Base-by-base conservation (phyloP, 2,113 vertebrate species). In the Alligator mississippiensis region DNA sequence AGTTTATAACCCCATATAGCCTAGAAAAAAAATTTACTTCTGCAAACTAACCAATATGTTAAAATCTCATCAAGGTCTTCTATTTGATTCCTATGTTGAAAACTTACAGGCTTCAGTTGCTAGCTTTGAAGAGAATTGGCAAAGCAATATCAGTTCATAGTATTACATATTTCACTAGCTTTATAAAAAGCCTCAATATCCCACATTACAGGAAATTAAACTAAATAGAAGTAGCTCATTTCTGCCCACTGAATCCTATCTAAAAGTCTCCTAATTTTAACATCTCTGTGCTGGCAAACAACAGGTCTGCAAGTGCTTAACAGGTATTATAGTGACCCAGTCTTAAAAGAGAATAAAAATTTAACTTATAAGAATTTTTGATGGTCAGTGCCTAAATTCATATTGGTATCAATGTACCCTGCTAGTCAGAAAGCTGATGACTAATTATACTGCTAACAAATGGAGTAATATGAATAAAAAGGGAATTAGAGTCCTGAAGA, bases 241-340 rank as follows among this genome's bases (percentile, higher is more conserved):
- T 95, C 62, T 61, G 30, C 74, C 78, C 80, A 38, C 13, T 3
- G 3, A 85, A 38, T 63, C 91, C 61, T 11, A 90, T 83, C 77
- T 84, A 24, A 84, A 90, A 77, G 64, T 87, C 62, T 90, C n/a
- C 61, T 64, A 30, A 72, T 89, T 92, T 93, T 94, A 76, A 92
- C 87, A 72, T 17, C 25, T 90, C 83, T 77, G 4, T 64, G 57
- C 72, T 59, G 21, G 28, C 85, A 91, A 95, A 88, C 74, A 59
- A 17, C 72, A 34, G 7, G 14, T 92, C 25, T 89, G 4, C n/a
- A 38, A 11, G 72, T 38, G 34, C 82, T 80, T 58, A 82, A 59
- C 19, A 84, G 91, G 85, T 85, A 84, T 64, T 82, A 81, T 82
- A 70, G 75, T 84, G 81, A 66, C 28, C n/a, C 16, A 63, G 47